Evolutionary conservation across 2,888 invertebrate species (phyloP), one percentile per base, ranked within the genome.

Genomic region (Drosophila kokeensis): DNA sequence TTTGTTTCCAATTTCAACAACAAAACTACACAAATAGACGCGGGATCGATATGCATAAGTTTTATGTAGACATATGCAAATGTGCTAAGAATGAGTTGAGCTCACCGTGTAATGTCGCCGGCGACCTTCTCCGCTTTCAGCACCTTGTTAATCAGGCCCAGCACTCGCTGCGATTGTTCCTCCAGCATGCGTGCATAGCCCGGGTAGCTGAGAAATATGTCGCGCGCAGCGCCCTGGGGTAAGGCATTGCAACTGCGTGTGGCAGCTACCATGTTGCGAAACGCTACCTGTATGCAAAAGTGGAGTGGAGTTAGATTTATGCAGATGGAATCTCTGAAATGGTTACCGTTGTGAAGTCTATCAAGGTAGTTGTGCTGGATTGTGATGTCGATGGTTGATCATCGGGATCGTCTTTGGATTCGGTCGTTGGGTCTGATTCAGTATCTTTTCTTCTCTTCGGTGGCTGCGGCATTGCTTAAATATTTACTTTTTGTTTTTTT

Each of bases 131-230:
- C 94, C 69, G 94, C 92, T 79, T 94, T 92, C 76, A 96, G 82
- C 82, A 95, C 92, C 90, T 94, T 91, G 81, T 95, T 94, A 91
- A 95, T 94, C 83, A 95, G 87, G 81, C 94, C 94, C 42, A 96
- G 92, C 54, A 97, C 94, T 87, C 95, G 94, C 76, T 95, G 94
- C 6, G 95, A 95, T 91, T 97, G 95, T 53, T 94, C 92, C 71
- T 94, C 94, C 83, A 96, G 94, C 10, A 96, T 94, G 77, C 94
- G 94, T 42, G 95, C 94, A 90, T 97, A 98, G 24, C 95, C 95
- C 7, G 96, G 95, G 92, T 96, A 96, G n/a, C 96, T 96, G 60
- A 95, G 95, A 89, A 96, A 97, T 70, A 96, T 95, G 83, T 96
- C 95, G 91, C 95, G 96, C 52, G 97, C 95, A 45, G 95, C 93